Conservation (phyloP, 1,140 invertebrate genomes). For the Cepaea nemoralis region DNA sequence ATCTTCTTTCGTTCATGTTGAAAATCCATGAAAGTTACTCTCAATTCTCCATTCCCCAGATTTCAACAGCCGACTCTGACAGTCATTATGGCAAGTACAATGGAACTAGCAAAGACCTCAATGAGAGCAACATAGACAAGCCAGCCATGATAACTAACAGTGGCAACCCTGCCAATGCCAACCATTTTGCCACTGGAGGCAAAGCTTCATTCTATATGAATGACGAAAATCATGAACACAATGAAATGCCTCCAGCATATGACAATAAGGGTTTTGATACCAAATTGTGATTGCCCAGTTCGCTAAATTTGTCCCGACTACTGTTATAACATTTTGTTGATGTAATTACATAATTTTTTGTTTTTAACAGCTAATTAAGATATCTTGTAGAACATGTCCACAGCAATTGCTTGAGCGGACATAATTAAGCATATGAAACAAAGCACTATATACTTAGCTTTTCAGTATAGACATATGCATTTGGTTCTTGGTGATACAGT, state of each 20-base stretch:
- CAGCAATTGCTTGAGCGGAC: too few relatives aligned
- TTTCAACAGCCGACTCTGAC: conserved; percentile 2
- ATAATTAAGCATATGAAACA: too few relatives aligned
- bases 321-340: not conserved
- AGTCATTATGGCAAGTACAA: not conserved
- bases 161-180: not conserved
- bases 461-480: too few relatives aligned
- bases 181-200: not conserved
- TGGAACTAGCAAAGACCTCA: not conserved
- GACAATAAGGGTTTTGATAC: conserved; percentile 47
- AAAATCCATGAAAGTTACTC: too few relatives aligned
- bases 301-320: not conserved
- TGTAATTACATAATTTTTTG: too few relatives aligned
- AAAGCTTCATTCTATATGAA: conserved; percentile 46
- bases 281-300: conserved; percentile 23
- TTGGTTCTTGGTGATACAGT: too few relatives aligned
- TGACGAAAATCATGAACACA: conserved; percentile 43
- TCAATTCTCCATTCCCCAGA: not conserved
- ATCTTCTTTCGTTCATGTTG: too few relatives aligned
- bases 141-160: not conserved
- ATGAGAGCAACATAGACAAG: not conserved
- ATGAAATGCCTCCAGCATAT: conserved; percentile 36
- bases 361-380: too few relatives aligned
- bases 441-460: too few relatives aligned
- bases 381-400: too few relatives aligned